Evolutionary conservation across 2,888 invertebrate genomes (phyloP), one percentile per base, ranked within the genome.

Genomic region (Agrochola lota): DNA sequence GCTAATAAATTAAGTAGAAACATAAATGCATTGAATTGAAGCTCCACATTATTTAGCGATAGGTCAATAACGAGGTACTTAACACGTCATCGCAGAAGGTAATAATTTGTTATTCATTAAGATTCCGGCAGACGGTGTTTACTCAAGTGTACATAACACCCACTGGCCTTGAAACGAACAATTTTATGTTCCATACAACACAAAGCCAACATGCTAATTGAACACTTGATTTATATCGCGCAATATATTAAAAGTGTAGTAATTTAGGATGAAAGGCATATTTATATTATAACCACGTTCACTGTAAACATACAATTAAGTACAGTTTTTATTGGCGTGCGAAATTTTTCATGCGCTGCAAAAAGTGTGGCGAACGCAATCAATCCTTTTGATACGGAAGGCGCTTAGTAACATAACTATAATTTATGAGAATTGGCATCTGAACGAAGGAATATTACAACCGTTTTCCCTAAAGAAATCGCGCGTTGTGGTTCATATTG

Each of bases 91-190:
- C 66, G 49, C 30, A 73, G 76, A 75, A 85, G 66, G 74, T 71
- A 81, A 85, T 85, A 85, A 87, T 89, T 89, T 76, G 82, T 81
- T 78, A 86, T 85, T 90, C 83, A 90, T 89, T 88, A 88, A 79
- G 75, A 89, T 87, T 87, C 88, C 74, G 63, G 76, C 85, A 84
- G 81, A 85, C 85, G 75, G 26, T 90, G 87, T 91, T 90, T 90
- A 86, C 83, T 81, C 89, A 91, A 87, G 84, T 90, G 90, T 89
- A 85, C 80, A 83, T 87, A 83, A 74, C 74, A 83, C 74, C 66
- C 67, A 64, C 74, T 81, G 88, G 81, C 91, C 91, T 90, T 90
- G 89, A 81, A 84, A 80, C 76, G 73, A 81, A 85, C 43, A 83
- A 89, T 89, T 85, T 87, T 80, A 83, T 87, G 75, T 84, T 84